A percentile compares a stretch with the other conserved stretches of the same genome.
These are phyloP conservation scores for Melanargia galathea DNA, from an alignment of 2,888 invertebrate genomes.

Conservation along the genomic window DNA sequence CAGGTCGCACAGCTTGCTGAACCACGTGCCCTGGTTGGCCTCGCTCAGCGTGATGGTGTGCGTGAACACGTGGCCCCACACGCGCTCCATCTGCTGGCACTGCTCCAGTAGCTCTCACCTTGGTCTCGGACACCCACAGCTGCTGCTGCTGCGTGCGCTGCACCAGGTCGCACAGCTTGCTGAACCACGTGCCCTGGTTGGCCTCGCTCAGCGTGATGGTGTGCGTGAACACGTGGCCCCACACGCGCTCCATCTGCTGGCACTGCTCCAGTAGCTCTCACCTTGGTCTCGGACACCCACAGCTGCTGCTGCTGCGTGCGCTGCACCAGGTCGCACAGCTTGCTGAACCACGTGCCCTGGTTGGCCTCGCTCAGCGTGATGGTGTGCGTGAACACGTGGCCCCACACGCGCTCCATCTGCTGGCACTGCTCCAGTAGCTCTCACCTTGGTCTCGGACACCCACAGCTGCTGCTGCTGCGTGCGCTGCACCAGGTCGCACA, in stretches of 20 bases:
- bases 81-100: slow-evolving; percentile 96
- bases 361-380: slow-evolving; percentile 91
- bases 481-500: slow-evolving; percentile 95
- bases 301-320: slow-evolving; percentile 96
- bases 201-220: slow-evolving; percentile 91
- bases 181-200: slow-evolving; percentile 95
- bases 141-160: slow-evolving; percentile 97
- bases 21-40: slow-evolving; percentile 95
- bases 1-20: slow-evolving; percentile 94
- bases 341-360: slow-evolving; percentile 96
- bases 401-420: slow-evolving; percentile 97
- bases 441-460: slow-evolving; percentile 98
- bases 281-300: slow-evolving; percentile 99
- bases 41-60: slow-evolving; percentile 92
- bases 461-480: slow-evolving; percentile 97
- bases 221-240: slow-evolving; percentile 97
- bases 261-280: slow-evolving; percentile 95
- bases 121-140: slow-evolving; percentile 98
- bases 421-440: slow-evolving; percentile 95
- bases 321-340: slow-evolving; percentile 95
- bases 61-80: slow-evolving; percentile 97
- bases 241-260: slow-evolving; percentile 96
- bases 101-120: slow-evolving; percentile 96
- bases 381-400: slow-evolving; percentile 96
- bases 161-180: slow-evolving; percentile 94